Conservation (phyloP, 2,888 invertebrate species). For the Pomacea canaliculata region DNA sequence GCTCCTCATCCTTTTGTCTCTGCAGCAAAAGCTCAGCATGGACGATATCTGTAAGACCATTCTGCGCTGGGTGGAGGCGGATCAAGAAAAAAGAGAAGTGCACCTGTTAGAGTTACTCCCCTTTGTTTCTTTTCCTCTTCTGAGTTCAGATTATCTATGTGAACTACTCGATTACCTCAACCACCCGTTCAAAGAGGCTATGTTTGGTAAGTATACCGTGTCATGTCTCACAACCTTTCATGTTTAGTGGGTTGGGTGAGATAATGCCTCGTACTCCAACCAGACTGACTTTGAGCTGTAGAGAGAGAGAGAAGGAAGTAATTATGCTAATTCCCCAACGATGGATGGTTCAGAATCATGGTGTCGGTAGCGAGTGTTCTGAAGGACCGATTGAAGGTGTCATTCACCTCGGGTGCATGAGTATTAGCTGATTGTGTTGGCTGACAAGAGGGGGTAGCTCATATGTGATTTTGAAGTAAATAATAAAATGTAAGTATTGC, state of each 20-base stretch:
- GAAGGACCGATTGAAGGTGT: too few species aligned
- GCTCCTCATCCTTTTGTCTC: neutral
- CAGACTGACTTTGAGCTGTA: too few species aligned
- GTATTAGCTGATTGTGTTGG: too few species aligned
- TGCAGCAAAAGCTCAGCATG: neutral
- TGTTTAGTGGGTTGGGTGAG: neutral
- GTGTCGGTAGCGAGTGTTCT: too few species aligned
- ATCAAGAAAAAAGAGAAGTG: neutral
- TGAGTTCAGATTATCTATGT: conserved; percentile 4
- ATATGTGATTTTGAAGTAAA: too few species aligned
- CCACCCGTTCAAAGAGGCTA: neutral
- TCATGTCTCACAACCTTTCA: conserved; percentile 11
- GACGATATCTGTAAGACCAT: neutral
- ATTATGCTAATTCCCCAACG: too few species aligned
- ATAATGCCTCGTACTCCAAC: too few species aligned
- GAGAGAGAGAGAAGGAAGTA: too few species aligned
- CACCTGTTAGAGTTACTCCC: conserved; percentile 11
- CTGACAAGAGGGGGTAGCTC: too few species aligned
- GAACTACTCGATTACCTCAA: neutral
- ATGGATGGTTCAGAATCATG: too few species aligned
- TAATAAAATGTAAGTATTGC: too few species aligned
- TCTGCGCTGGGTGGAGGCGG: conserved; percentile 11
- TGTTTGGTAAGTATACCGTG: neutral
- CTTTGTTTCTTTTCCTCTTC: conserved; percentile 18
- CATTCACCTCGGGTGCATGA: too few species aligned